These are phyloP conservation scores for Trachurus trachurus DNA, from an alignment of 2,797 vertebrate genomes.

Conservation along the genomic window DNA sequence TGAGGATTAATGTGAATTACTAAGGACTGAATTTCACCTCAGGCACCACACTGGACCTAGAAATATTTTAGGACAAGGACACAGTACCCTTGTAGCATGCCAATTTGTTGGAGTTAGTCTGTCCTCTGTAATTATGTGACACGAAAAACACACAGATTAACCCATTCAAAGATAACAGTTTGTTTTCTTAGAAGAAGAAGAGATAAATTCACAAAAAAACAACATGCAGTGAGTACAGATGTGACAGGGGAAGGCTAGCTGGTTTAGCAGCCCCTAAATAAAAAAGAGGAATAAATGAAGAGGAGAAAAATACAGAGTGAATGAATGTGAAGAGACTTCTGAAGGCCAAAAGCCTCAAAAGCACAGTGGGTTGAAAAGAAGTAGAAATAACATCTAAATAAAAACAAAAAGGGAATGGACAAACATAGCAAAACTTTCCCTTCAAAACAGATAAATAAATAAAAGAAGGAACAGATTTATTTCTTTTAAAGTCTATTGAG, in stretches of 20 bases:
- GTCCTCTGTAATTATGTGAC: conserved; percentile 16
- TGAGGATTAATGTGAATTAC: conserved; percentile 1
- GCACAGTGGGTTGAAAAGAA: background rate
- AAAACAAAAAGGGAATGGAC: background rate
- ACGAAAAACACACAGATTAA: conserved; percentile 2
- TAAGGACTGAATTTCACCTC: conserved; percentile 19
- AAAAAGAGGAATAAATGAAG: background rate
- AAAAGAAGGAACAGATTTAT: no score
- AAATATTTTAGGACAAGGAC: conserved; percentile 46
- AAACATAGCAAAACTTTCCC: background rate
- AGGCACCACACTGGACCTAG: conserved; percentile 26
- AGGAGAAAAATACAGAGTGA: conserved; percentile 3
- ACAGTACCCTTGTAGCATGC: conserved; percentile 21
- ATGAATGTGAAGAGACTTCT: conserved; percentile 10
- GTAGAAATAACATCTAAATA: conserved; percentile 13
- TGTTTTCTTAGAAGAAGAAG: background rate
- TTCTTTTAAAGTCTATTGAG: conserved; percentile 14
- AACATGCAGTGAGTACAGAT: background rate
- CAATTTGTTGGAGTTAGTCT: conserved; percentile 18
- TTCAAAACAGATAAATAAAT: background rate
- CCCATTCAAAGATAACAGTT: conserved; percentile 4
- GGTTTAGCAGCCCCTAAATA: conserved; percentile 6
- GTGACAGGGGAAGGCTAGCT: conserved; percentile 7
- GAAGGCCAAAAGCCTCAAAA: conserved; percentile 45
- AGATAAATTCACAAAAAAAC: no score